Evolutionary conservation across 2,797 vertebrate genomes (phyloP), one percentile per base, ranked within the genome.

Genomic region (Chloroceryle amazona): DNA sequence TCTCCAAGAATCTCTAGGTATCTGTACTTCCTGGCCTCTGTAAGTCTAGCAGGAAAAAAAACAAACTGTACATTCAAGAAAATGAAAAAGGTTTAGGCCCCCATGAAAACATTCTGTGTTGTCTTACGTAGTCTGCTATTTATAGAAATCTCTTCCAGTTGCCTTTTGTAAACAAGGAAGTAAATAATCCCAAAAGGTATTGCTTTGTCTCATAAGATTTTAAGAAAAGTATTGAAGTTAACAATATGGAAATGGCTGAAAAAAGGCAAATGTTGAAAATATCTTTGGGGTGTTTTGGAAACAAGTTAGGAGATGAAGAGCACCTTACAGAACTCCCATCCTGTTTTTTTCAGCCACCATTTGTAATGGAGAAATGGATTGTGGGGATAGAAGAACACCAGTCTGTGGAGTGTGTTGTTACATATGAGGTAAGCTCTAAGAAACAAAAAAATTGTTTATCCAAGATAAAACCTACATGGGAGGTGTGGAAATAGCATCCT

Each of bases 351-450:
- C 98, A 99, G 99, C 99, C 99, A 47, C 99, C 99, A 0, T 99
- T 99, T 98, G 99, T 99, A 82, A 99, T 99, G 99, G 99, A 99
- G 96, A 99, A 99, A 93, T 99, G 99, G 99, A 99, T 99, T 41
- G 95, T 99, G 67, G 99, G 99, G 80, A 97, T 99, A 93, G 96
- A 95, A 61, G 97, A 98, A 54, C 98, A 99, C 95, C 99, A 99
- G 96, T 99, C 89, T 62, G 98, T 99, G 62, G 99, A 99, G 95
- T 99, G 98, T 97, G 96, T 97, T 25, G 98, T 99, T 93, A 99
- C 98, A 2, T 99, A 99, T 91, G 99, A 99, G 99, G 99, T 99
- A 98, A 98, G 98, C 86, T 47, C 84, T 84, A 60, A 95, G 90
- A 46, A 70, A 61, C 46, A 94, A 31, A 46, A 73, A 57, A 76